Percentiles rank a stretch among this genome's conserved stretches.
These are phyloP conservation scores for Electrona antarctica DNA, from an alignment of 2,113 vertebrate species.

Conservation along the genomic window DNA sequence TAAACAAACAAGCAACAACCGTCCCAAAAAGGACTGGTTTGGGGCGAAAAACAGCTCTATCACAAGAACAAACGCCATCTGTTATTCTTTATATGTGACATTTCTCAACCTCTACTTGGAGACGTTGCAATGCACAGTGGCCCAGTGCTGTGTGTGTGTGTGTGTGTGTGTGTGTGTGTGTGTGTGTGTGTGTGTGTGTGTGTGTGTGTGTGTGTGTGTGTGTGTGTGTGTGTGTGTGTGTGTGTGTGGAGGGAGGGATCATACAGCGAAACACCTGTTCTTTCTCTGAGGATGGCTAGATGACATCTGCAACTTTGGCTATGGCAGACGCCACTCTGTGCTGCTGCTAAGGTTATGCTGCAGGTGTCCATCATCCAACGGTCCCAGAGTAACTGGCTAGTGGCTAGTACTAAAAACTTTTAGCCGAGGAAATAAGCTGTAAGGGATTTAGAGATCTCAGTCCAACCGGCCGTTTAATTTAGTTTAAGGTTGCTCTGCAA, in stretches of 20 bases:
- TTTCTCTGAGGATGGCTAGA: slow-evolving; percentile 26
- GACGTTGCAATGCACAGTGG: slow-evolving; percentile 28
- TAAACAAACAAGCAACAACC: slow-evolving; percentile 1
- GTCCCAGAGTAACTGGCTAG: slow-evolving; percentile 28
- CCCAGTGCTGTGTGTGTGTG: background rate
- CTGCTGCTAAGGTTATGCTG: slow-evolving; percentile 30
- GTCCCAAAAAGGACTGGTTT: background rate
- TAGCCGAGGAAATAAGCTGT: slow-evolving; percentile 15
- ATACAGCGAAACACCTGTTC: slow-evolving; percentile 16
- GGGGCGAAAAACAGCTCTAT: slow-evolving; percentile 29
- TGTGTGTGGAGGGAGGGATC: background rate
- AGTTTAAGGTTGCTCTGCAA: background rate
- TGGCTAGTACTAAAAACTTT: background rate
- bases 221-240: background rate
- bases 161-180: background rate
- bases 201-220: background rate
- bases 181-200: background rate
- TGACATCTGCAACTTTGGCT: slow-evolving; percentile 21
- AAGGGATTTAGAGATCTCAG: slow-evolving; percentile 26
- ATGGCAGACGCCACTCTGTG: slow-evolving; percentile 10
- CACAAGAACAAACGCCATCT: slow-evolving; percentile 47
- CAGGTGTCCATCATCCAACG: slow-evolving; percentile 39
- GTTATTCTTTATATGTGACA: slow-evolving; percentile 48
- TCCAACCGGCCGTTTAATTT: slow-evolving; percentile 32
- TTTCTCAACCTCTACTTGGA: slow-evolving; percentile 33